Conservation (phyloP, 2,797 vertebrate genomes). For the Anguilla obscura region DNA sequence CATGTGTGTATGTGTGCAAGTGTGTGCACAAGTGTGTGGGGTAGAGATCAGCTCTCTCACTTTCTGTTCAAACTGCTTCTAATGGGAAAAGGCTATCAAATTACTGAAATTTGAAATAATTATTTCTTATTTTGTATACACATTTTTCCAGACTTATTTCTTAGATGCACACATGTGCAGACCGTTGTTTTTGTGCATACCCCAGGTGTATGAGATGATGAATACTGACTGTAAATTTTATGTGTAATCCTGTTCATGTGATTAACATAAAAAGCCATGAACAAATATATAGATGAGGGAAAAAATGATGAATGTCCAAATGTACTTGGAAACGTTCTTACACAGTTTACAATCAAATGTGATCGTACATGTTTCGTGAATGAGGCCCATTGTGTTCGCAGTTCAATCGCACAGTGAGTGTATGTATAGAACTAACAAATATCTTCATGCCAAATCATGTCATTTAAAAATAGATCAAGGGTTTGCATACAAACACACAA, state of each 20-base stretch:
- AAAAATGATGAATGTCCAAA: too few species aligned
- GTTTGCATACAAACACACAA: background rate
- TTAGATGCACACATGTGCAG: background rate
- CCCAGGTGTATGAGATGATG: too few species aligned
- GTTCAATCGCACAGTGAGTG: background rate
- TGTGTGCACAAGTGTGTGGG: background rate
- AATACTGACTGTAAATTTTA: too few species aligned
- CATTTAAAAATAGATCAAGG: slow-evolving; percentile 2
- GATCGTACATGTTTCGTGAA: background rate
- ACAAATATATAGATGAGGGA: too few species aligned
- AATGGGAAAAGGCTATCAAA: background rate
- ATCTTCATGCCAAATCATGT: background rate
- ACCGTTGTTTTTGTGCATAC: too few species aligned
- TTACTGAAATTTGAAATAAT: background rate
- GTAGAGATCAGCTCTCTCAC: background rate
- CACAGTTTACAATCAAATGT: too few species aligned
- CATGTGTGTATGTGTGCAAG: background rate
- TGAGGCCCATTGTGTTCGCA: background rate
- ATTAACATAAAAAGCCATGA: too few species aligned
- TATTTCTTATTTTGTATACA: background rate
- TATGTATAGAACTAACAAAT: background rate
- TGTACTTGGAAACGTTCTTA: too few species aligned
- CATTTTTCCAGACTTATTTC: background rate
- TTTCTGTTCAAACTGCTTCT: background rate
- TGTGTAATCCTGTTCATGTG: too few species aligned